Evolutionary conservation across 2,888 invertebrate species (phyloP), one percentile per base, ranked within the genome.

Genomic region (Scaeva pyrastri): DNA sequence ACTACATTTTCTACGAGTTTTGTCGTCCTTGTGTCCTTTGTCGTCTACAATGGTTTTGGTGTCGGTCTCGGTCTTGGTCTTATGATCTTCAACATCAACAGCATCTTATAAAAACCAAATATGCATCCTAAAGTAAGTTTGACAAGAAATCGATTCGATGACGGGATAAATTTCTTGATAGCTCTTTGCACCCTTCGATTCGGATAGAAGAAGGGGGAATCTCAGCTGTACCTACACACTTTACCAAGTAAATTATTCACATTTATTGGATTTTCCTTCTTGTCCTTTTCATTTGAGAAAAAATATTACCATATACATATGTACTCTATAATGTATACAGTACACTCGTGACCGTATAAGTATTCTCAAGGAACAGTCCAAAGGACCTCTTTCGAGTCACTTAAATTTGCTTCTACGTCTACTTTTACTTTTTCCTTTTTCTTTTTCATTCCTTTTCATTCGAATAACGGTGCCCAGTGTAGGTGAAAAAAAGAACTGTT

Each of bases 171-270:
- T 72, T 55, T 64, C 23, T 55, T 23, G 56, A 64, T 56, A 45
- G 45, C 62, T 26, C 39, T 66, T 66, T 23, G 62, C 43, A 62
- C 45, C 52, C 68, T 39, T 68, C 23, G 39, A 16, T 48, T 52
- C 26, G 36, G n/a, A n/a, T n/a, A n/a, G n/a, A n/a, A n/a, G n/a
- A 60, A 31, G 7, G 41, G 21, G 7, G 41, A 31, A 71, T 26
- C 50, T 77, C 43, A 45, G 60, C 70, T 41, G 48, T 52, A 68
- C n/a, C n/a, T n/a, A n/a, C 52, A 68, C 68, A 68, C 68, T 68
- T 52, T 52, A 19, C n/a, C 43, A 71, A 77, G 62, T 64, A 43
- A 58, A 72, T 64, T 66, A 79, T 79, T 73, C 48, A 72, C 56
- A 64, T 62, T 31, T 56, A 41, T 73, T 26, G 56, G 36, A 48